Conservation (phyloP, 2,888 invertebrate genomes). For the Ephialtes manifestator region DNA sequence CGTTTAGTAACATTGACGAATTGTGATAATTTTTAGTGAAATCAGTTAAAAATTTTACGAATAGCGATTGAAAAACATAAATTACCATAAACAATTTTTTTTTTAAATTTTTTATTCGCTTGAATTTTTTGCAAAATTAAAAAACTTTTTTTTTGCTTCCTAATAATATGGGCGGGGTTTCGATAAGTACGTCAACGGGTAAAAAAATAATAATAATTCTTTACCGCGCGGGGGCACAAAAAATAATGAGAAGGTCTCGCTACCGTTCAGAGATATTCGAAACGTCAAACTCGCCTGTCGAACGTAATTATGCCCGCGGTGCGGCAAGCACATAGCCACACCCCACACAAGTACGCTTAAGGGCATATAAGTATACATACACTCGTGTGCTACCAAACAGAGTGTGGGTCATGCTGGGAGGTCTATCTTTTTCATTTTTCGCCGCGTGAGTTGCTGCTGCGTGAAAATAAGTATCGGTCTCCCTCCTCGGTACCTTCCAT, state of each 20-base stretch:
- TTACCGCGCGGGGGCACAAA: neutral
- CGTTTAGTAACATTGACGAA: too few species aligned
- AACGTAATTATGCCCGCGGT: conserved; percentile 71
- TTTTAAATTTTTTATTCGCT: too few species aligned
- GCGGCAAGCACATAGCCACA: neutral
- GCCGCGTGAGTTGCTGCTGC: conserved; percentile 63
- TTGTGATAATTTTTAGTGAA: too few species aligned
- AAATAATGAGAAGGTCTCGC: neutral
- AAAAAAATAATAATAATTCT: neutral
- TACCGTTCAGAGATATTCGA: conserved; percentile 44
- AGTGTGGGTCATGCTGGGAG: conserved; percentile 71
- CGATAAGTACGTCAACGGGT: too few species aligned
- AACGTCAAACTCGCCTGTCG: conserved; percentile 74
- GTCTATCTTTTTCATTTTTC: conserved; percentile 64
- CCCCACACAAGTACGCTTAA: neutral
- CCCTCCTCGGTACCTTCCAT: conserved; percentile 50
- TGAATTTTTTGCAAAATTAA: too few species aligned
- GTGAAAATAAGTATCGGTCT: conserved; percentile 78
- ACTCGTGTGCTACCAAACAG: neutral
- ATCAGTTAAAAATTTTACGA: too few species aligned
- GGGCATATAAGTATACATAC: neutral
- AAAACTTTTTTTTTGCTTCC: too few species aligned
- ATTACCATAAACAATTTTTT: too few species aligned
- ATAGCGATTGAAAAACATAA: too few species aligned
- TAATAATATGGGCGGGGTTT: too few species aligned